phyloP scores from a whole-genome alignment of 2,113 vertebrate genomes.

The Pyrgilauda ruficollis region DNA sequence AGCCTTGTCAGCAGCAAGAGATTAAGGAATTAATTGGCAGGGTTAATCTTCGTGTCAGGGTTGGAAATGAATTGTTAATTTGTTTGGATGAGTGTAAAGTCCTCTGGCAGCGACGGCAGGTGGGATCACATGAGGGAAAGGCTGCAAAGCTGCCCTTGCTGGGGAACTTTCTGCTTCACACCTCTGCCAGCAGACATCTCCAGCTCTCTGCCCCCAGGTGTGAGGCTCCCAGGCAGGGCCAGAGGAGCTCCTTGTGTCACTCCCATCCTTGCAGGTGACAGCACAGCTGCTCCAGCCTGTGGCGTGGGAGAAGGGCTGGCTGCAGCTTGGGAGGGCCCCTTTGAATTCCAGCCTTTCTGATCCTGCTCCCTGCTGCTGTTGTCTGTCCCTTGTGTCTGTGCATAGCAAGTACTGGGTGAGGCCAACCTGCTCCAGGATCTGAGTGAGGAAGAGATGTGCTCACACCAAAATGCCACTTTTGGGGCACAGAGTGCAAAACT shows the following conservation, averaged over 20 bases:
- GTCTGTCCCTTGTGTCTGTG: not conserved
- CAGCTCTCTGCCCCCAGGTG: fast-evolving
- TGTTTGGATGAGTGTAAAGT: constrained; percentile 22
- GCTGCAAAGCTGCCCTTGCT: not conserved
- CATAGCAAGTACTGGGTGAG: not conserved
- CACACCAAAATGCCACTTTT: not conserved
- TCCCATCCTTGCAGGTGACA: not conserved
- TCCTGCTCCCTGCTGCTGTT: not conserved
- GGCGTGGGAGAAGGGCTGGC: not conserved
- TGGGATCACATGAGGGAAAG: not conserved
- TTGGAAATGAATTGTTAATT: constrained; percentile 54
- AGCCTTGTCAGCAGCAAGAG: constrained; percentile 36
- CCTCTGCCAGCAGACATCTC: not conserved
- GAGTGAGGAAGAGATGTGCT: not conserved
- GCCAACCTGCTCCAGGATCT: not conserved
- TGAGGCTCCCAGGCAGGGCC: fast-evolving
- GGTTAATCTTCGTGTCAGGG: constrained; percentile 55
- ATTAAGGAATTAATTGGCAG: constrained; percentile 62
- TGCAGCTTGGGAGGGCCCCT: not conserved
- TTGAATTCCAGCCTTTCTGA: fast-evolving
- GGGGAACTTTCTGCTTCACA: not conserved
- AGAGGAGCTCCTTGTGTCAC: not conserved
- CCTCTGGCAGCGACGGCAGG: not conserved
- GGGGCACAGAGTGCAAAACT: fast-evolving
- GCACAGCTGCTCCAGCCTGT: not conserved